Percentiles rank a stretch among this genome's conserved stretches.
phyloP scores from a whole-genome alignment of 2,797 vertebrate genomes.

The Diglossa cyanea region DNA sequence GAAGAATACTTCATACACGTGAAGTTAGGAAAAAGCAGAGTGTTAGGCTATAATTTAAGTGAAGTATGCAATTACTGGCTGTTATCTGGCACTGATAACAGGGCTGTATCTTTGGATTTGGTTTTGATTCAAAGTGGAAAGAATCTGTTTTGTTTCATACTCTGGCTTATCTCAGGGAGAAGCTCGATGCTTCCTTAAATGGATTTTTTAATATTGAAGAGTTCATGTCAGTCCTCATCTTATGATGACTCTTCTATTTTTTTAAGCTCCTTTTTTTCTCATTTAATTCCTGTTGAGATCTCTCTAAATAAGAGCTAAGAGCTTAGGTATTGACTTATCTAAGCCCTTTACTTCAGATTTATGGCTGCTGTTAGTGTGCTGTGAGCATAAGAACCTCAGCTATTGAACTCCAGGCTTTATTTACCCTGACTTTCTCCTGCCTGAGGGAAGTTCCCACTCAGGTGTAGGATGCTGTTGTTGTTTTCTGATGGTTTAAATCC shows the following conservation, averaged over 20 bases:
- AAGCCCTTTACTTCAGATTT: slow-evolving; percentile 47
- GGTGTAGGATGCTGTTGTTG: background rate
- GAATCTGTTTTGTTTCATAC: background rate
- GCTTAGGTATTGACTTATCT: slow-evolving; percentile 40
- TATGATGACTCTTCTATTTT: slow-evolving; percentile 46
- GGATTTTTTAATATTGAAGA: slow-evolving; percentile 50
- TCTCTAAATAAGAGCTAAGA: slow-evolving; percentile 65
- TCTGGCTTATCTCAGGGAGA: background rate
- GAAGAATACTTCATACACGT: background rate
- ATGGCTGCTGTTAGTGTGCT: slow-evolving; percentile 42
- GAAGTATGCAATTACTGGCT: background rate
- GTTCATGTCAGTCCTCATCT: slow-evolving; percentile 28
- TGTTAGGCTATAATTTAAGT: background rate
- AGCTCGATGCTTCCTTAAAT: background rate
- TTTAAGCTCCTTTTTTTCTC: slow-evolving; percentile 54
- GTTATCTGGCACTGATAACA: background rate
- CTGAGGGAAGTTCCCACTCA: background rate
- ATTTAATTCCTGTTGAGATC: slow-evolving; percentile 45
- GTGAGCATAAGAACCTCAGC: slow-evolving; percentile 9
- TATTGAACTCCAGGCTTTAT: slow-evolving; percentile 11
- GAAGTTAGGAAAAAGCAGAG: background rate
- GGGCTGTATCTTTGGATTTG: background rate
- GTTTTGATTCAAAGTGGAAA: background rate
- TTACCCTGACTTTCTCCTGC: background rate
- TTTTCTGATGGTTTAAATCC: background rate